Percentiles rank a stretch among this genome's conserved stretches.
phyloP scores from a whole-genome alignment of 1,140 invertebrate genomes.

The Ganaspis sp. region DNA sequence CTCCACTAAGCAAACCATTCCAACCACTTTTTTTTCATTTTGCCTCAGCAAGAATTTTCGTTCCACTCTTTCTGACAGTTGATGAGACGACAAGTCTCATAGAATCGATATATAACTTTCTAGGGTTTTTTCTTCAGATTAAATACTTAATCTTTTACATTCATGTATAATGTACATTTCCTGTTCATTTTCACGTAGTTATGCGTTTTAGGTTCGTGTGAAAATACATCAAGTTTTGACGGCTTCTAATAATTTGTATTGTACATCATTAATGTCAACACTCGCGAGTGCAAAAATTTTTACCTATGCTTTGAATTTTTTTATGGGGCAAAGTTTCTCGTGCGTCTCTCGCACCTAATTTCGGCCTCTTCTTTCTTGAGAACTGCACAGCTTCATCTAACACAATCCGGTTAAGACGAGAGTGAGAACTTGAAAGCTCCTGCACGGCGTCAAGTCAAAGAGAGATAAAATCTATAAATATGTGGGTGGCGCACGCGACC shows the following conservation, averaged over 20 bases:
- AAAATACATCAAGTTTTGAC: not conserved
- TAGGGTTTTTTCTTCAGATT: not conserved
- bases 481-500: conserved; percentile 75
- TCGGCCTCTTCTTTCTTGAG: conserved; percentile 1
- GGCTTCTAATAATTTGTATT: not conserved
- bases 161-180: not conserved
- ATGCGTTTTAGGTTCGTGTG: not conserved
- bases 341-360: conserved; percentile 31
- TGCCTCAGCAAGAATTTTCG: not conserved
- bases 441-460: conserved; percentile 68
- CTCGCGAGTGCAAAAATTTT: not conserved
- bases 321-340: conserved; percentile 2
- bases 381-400: conserved; percentile 32
- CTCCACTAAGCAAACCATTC: not conserved
- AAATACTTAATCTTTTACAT: not conserved
- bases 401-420: conserved; percentile 52
- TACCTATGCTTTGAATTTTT: not conserved
- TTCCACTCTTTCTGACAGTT: not conserved
- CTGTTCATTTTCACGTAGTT: not conserved
- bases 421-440: conserved; percentile 59
- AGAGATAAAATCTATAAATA: conserved; percentile 78
- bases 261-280: not conserved
- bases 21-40: conserved; percentile 3
- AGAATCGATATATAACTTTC: not conserved
- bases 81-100: conserved; percentile 13